Evolutionary conservation across 2,797 vertebrate species (phyloP).

Genomic region (Parauchenoglanis punctatus): DNA sequence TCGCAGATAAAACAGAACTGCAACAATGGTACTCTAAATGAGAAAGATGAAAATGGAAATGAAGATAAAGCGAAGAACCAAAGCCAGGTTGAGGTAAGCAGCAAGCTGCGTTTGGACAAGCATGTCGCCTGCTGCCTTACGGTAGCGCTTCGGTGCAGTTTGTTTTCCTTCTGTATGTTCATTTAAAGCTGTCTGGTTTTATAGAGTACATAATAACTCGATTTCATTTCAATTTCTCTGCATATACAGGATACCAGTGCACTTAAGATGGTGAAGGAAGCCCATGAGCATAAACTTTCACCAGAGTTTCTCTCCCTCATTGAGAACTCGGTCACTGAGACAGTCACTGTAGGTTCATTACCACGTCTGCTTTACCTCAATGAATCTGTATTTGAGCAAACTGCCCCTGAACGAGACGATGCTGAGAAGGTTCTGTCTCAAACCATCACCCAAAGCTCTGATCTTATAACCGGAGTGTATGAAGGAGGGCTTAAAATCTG

Average conservation of each 20-base stretch:
- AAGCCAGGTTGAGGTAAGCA: constrained; percentile 2
- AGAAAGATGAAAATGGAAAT: constrained; percentile 60
- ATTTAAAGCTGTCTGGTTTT: not conserved
- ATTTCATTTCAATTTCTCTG: not conserved
- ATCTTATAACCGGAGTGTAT: constrained; percentile 92
- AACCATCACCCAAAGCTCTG: constrained; percentile 81
- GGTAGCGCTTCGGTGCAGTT: not conserved
- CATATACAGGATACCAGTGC: constrained; percentile 27
- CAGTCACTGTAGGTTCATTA: constrained; percentile 70
- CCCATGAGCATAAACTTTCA: constrained; percentile 68
- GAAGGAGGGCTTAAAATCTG: constrained; percentile 98
- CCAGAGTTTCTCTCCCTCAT: constrained; percentile 62
- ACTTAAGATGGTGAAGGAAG: constrained; percentile 64
- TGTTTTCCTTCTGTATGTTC: not conserved
- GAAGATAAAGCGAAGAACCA: not conserved
- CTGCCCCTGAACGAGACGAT: constrained; percentile 71
- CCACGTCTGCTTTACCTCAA: constrained; percentile 77
- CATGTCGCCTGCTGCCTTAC: not conserved
- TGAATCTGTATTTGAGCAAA: constrained; percentile 78
- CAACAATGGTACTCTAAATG: constrained; percentile 37
- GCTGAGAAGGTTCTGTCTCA: constrained; percentile 78
- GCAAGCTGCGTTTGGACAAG: not conserved
- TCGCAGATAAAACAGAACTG: constrained; percentile 38
- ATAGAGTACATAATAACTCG: not conserved
- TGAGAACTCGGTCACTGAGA: constrained; percentile 72